Evolutionary conservation across 2,888 invertebrate species (phyloP), one percentile per base, ranked within the genome.

Genomic region (Caenorhabditis sp.): DNA sequence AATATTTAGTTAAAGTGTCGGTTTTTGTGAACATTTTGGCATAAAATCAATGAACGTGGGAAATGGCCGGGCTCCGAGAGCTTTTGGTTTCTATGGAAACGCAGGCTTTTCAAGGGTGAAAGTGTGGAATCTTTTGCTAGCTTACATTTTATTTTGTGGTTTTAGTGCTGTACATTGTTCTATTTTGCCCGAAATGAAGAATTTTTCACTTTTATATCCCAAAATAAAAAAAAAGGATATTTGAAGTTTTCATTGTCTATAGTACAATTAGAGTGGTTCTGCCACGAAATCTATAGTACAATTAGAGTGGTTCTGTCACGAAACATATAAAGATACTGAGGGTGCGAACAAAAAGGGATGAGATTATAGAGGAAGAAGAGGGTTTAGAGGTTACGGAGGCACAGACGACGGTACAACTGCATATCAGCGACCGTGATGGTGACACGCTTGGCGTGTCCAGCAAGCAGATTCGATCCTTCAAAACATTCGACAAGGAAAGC

Each of bases 1-100:
- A 94, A 83, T 93, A 91, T 63, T 93, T 92, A 79, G 93, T 93
- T 81, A 90, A 87, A 13, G 90, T 81, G 43, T 90, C 90, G 11
- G 59, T 74, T 59, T 55, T 53, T 20, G 55, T 48, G 48, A 53
- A 58, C 79, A 74, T 73, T 52, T 56, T 70, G 35, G 35, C 9
- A 9, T n/a, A n/a, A n/a, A n/a, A n/a, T n/a, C n/a, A n/a, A n/a
- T n/a, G n/a, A n/a, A n/a, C n/a, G 8, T 35, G 6, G n/a, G n/a
- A 27, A 30, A 20, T 13, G 17, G 13, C 2, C 0, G 20, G 11
- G 11, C 15, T 9, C 5, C 37, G n/a, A 39, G 24, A 2, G 24
- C 22, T 0, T 43, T 9, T 13, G 8, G 71, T 72, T 62, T 30
- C 55, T 39, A 72, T 72, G 45, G 56, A 13, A 52, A 70, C 70